phyloP scores from a whole-genome alignment of 2,888 invertebrate species.

The Zonitis immaculata region DNA sequence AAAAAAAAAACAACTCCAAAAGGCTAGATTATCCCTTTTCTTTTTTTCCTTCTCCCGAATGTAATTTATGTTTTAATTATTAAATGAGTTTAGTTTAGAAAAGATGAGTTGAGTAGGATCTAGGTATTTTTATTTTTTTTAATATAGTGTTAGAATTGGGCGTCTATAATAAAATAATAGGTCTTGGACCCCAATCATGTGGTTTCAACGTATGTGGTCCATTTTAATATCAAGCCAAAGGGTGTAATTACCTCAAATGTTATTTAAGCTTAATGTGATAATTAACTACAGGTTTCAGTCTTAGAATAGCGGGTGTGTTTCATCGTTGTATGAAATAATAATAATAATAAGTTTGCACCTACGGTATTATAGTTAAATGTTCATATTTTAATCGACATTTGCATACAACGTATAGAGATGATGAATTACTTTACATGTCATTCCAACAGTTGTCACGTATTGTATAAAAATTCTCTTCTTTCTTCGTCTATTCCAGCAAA shows the following conservation, averaged over 20 bases:
- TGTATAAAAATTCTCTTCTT: neutral
- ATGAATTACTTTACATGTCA: conserved; percentile 15
- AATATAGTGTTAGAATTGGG: conserved; percentile 4
- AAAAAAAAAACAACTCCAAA: neutral
- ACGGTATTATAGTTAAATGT: conserved; percentile 1
- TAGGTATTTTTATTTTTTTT: too few relatives aligned
- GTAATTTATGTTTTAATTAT: conserved; percentile 4
- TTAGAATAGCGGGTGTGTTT: conserved; percentile 1
- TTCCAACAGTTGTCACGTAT: conserved; percentile 5
- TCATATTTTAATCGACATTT: conserved; percentile 12
- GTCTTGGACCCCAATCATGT: neutral
- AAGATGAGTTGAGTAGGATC: too few relatives aligned
- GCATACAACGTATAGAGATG: conserved; percentile 11
- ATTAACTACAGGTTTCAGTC: conserved; percentile 13
- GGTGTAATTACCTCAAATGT: conserved; percentile 19
- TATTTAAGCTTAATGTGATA: conserved; percentile 8
- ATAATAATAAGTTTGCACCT: conserved; percentile 12
- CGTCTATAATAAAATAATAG: conserved; percentile 13
- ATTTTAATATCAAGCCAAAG: conserved; percentile 11
- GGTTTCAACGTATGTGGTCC: conserved; percentile 16
- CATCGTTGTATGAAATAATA: neutral
- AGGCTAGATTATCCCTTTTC: neutral
- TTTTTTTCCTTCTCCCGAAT: too few relatives aligned
- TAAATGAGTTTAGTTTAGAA: too few relatives aligned
- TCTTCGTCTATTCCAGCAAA: neutral